These are phyloP conservation scores for Procapra przewalskii DNA, from an alignment of 2,113 vertebrate genomes.

Conservation along the genomic window DNA sequence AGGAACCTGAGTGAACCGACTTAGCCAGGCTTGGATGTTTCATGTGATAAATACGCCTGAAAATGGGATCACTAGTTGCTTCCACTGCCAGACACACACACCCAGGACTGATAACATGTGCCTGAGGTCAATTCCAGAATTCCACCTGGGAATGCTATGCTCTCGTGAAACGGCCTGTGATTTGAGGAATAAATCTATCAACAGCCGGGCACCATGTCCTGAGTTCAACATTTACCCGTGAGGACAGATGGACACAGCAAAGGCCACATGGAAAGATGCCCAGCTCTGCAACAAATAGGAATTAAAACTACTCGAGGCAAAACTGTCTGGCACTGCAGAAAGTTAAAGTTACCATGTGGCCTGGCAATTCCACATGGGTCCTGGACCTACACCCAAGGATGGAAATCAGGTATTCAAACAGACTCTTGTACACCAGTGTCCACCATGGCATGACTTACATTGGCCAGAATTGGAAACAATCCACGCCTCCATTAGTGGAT, in stretches of 20 bases:
- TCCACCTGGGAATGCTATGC: background rate
- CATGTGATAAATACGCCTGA: rapidly evolving
- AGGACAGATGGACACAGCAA: background rate
- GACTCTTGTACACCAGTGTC: rapidly evolving
- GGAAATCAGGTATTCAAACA: background rate
- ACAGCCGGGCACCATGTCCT: rapidly evolving
- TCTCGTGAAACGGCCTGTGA: background rate
- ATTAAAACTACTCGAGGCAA: background rate
- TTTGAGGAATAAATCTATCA: background rate
- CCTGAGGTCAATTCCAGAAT: background rate
- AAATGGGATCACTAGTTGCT: rapidly evolving
- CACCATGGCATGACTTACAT: rapidly evolving
- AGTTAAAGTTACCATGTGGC: background rate
- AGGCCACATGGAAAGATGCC: background rate
- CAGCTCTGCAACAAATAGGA: background rate
- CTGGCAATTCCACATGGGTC: background rate
- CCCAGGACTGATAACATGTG: background rate
- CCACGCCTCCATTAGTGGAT: rapidly evolving
- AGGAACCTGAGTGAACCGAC: rapidly evolving
- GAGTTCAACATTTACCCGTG: rapidly evolving
- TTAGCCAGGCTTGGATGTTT: background rate
- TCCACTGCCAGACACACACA: background rate
- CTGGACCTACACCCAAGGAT: rapidly evolving
- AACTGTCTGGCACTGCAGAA: background rate
- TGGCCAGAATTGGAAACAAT: too few relatives aligned